Base-by-base conservation (phyloP, 2,797 vertebrate species). In the Falco peregrinus region DNA sequence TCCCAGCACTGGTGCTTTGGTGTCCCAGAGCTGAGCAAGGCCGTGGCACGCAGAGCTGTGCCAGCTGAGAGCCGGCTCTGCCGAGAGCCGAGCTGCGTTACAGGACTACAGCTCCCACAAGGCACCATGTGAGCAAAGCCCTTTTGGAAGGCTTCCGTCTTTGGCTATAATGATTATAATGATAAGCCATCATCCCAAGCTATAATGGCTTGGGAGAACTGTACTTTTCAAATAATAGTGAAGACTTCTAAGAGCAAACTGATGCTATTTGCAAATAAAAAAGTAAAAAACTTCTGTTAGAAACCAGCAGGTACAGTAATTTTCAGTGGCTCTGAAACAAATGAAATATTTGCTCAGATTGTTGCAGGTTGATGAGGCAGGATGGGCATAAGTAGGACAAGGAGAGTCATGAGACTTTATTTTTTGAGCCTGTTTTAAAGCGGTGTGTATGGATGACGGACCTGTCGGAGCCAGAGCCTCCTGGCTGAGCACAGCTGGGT, bases 1-100 rank as follows among this genome's bases (percentile, higher is more conserved):
- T 50, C 35, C 26, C 41, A 33, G 25, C 0, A 3, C 6, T 4
- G 18, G 70, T 1, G 61, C 1, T 19, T 10, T 2, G 67, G 1
- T 26, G 69, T 50, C 68, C 71, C 0, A 0, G 48, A 5, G 37
- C 39, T 20, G 28, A 3, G 51, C 1, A 4, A 37, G 3, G 45
- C 15, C 5, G 12, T 22, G 83, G 48, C 1, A 1, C 2, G 0
- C 24, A 20, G 45, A 56, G 45, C 56, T 9, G 25, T 69, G 67
- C 59, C 2, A 10, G 67, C 2, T 0, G 16, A 14, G 43, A 64
- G 39, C 48, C 5, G 2, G 39, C 26, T 20, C 10, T 22, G 54
- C 24, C 0, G 4, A 67, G 31, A 57, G 9, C 22, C 0, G 26
- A 16, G 56, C 74, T 11, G 22, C 2, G 5, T 10, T 12, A 18